phyloP scores from a whole-genome alignment of 2,888 invertebrate species.

The Tiliacea citrago region DNA sequence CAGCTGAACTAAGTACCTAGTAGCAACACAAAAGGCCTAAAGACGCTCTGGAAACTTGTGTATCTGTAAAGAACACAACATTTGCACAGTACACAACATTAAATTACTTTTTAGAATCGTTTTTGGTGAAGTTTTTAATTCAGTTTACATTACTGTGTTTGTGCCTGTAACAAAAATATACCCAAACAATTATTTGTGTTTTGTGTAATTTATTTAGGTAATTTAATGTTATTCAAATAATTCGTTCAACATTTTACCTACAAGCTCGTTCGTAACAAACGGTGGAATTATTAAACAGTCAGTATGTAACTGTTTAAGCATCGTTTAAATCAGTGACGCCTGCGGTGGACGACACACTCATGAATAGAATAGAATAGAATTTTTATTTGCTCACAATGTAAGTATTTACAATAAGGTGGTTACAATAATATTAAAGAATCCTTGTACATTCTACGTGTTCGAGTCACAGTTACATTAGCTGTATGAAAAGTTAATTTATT shows the following conservation, averaged over 20 bases:
- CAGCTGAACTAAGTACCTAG: background rate
- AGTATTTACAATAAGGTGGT: too few relatives aligned
- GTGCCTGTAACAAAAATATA: background rate
- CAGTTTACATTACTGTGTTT: background rate
- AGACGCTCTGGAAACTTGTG: background rate
- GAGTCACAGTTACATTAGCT: background rate
- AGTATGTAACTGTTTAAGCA: background rate
- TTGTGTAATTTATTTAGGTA: background rate
- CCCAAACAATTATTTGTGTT: background rate
- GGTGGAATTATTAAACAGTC: background rate
- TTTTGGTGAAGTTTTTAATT: background rate
- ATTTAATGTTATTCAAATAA: background rate
- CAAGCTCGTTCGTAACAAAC: background rate
- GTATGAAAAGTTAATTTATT: background rate
- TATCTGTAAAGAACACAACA: background rate
- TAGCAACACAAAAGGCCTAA: background rate
- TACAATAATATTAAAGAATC: too few relatives aligned
- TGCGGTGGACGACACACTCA: slow-evolving; percentile 3
- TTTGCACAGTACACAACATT: background rate
- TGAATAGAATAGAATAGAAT: too few relatives aligned
- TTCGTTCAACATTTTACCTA: background rate
- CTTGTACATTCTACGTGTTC: too few relatives aligned
- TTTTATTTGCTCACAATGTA: too few relatives aligned
- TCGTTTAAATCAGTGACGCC: background rate
- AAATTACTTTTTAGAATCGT: background rate